Base-by-base conservation (phyloP, 1,140 invertebrate genomes). In the Apis laboriosa region DNA sequence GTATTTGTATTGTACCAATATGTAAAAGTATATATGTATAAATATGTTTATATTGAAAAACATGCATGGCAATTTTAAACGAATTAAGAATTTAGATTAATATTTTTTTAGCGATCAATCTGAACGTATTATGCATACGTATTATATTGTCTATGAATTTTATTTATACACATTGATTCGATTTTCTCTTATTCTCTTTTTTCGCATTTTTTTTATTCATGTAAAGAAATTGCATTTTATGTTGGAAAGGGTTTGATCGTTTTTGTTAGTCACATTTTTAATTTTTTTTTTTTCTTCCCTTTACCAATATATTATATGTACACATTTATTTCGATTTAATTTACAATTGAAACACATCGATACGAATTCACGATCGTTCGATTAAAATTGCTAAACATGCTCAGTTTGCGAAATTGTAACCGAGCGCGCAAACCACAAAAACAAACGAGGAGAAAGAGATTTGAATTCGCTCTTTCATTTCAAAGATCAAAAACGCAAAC, bases 21-120 rank as follows among this genome's bases (percentile, higher is more conserved):
- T 87, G 55, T 77, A 87, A 77, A 87, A 84, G 64, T 71, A 63
- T 78, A 79, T 79, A 56, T 83, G n/a, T 73, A 80, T 80, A 80
- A 66, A 80, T 80, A 80, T 66, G 53, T 80, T 80, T 80, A 80
- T 75, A 74, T 75, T 17, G n/a, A 43, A 56, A 34, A 75, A 53
- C 75, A 75, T 75, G 78, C 61, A n/a, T 66, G 78, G 78, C 78
- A 80, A 80, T 80, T 80, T 80, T 80, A 80, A 80, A 80, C 78
- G 78, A 49, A 75, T 80, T n/a, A 11, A 60, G n/a, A n/a, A 51
- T 74, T 55, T 75, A 56, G 28, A 56, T 73, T 74, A 56, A 66
- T 55, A 24, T 13, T 60, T n/a, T 58, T 55, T 24, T 34, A 21
- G 17, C 78, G 71, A 75, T 58, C 51, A 74, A 64, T 1, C 21